These are phyloP conservation scores for Lycodopsis pacificus DNA, from an alignment of 2,797 vertebrate species.

Conservation along the genomic window DNA sequence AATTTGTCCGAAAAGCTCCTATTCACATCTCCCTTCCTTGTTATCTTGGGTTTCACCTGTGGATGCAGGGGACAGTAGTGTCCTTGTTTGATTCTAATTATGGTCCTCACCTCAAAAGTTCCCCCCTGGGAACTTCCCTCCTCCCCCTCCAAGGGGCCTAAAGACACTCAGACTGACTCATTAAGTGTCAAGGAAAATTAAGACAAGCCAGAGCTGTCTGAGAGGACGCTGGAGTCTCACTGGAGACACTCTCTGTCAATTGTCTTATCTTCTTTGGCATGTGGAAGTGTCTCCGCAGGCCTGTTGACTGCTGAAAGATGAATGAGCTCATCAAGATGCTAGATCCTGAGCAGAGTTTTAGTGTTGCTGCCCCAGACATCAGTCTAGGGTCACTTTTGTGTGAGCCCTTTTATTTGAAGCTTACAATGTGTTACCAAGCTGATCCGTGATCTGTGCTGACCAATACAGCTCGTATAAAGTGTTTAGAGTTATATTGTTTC, in stretches of 20 bases:
- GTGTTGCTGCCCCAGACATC: conserved; percentile 22
- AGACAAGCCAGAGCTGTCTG: conserved; percentile 68
- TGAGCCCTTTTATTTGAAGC: conserved; percentile 44
- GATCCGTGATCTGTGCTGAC: conserved; percentile 35
- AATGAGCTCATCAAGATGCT: conserved; percentile 56
- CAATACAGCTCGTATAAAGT: conserved; percentile 41
- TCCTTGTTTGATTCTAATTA: conserved; percentile 83
- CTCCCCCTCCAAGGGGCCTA: conserved; percentile 50
- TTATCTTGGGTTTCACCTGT: conserved; percentile 79
- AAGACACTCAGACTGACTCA: conserved; percentile 73
- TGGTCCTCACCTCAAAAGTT: conserved; percentile 80
- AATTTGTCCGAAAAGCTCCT: conserved; percentile 71
- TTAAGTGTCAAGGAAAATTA: conserved; percentile 65
- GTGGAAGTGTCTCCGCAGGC: conserved; percentile 57
- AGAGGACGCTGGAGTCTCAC: conserved; percentile 39
- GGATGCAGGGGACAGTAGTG: conserved; percentile 75
- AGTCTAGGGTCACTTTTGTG: conserved; percentile 23
- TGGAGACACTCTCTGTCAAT: conserved; percentile 59
- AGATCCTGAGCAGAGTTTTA: conserved; percentile 14
- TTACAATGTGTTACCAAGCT: neutral
- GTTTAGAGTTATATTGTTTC: conserved; percentile 42
- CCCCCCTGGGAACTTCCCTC: conserved; percentile 71
- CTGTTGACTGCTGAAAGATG: conserved; percentile 55
- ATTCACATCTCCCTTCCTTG: conserved; percentile 63
- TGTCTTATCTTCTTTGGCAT: conserved; percentile 62